Percentiles rank a stretch among this genome's conserved stretches.
phyloP scores from a whole-genome alignment of 2,797 vertebrate genomes.

The Notolepis coatsorum region DNA sequence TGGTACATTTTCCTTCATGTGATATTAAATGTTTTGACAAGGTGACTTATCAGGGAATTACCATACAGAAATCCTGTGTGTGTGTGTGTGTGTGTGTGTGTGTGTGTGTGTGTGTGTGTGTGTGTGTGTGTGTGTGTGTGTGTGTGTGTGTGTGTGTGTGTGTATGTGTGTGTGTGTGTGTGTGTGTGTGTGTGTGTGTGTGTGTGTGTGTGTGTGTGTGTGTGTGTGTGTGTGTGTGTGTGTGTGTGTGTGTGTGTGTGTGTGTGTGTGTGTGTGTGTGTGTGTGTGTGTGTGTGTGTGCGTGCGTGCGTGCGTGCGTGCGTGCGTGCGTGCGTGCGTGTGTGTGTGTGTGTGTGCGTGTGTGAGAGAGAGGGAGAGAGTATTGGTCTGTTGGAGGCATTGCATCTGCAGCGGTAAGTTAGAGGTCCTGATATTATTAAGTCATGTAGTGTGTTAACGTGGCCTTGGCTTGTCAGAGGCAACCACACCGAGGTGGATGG shows the following conservation, averaged over 20 bases:
- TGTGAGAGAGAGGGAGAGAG: not conserved
- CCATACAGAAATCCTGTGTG: too few relatives aligned
- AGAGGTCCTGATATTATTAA: too few relatives aligned
- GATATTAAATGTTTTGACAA: conserved; percentile 69
- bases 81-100: not conserved
- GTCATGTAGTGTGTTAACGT: conserved; percentile 66
- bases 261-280: not conserved
- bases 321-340: not conserved
- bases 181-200: not conserved
- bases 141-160: not conserved
- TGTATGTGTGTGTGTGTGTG: not conserved
- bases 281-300: not conserved
- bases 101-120: not conserved
- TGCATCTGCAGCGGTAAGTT: too few relatives aligned
- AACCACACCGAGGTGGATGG: conserved; percentile 64
- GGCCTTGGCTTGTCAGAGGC: conserved; percentile 71
- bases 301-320: not conserved
- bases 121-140: not conserved
- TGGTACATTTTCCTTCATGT: conserved; percentile 48
- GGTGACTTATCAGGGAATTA: too few relatives aligned
- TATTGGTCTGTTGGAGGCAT: not conserved
- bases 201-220: not conserved
- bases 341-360: not conserved
- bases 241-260: not conserved
- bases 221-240: not conserved